Evolutionary conservation across 2,888 invertebrate genomes (phyloP).

Genomic region (Hydropsyche betteni): DNA sequence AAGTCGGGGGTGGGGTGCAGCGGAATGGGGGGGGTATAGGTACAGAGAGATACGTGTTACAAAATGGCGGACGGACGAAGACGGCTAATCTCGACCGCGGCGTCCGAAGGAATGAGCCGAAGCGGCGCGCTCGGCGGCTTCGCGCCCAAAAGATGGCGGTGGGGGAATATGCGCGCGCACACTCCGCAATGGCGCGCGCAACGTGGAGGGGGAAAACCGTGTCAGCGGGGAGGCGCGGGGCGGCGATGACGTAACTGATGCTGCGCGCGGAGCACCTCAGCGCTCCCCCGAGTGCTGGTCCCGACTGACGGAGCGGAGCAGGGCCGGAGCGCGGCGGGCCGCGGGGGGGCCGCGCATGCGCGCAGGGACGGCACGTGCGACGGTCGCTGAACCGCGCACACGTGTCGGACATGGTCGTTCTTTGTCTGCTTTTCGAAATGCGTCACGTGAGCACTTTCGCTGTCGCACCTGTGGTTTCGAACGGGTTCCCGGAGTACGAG

Average conservation of each 20-base stretch:
- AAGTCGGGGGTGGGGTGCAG: background rate
- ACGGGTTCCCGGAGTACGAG: background rate
- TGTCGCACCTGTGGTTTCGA: background rate
- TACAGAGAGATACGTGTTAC: no score
- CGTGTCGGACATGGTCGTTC: constrained; percentile 54
- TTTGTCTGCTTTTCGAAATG: constrained; percentile 21
- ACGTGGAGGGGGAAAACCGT: constrained; percentile 55
- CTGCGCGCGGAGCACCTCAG: background rate
- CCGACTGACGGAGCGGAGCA: background rate
- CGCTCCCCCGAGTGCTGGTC: background rate
- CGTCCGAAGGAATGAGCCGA: constrained; percentile 6
- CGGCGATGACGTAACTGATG: background rate
- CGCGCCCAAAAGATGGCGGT: background rate
- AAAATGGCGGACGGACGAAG: constrained; percentile 18
- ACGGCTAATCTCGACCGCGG: constrained; percentile 4
- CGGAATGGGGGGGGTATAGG: constrained; percentile 22
- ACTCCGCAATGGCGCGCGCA: constrained; percentile 53
- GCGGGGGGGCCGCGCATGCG: background rate
- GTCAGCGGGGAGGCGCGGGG: constrained; percentile 59
- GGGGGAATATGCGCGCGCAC: constrained; percentile 36
- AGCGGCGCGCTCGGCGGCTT: constrained; percentile 2
- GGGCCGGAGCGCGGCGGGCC: background rate
- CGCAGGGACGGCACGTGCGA: constrained; percentile 63
- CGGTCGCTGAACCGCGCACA: constrained; percentile 58
- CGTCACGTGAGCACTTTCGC: constrained; percentile 19